Evolutionary conservation across 2,113 vertebrate genomes (phyloP), one percentile per base, ranked within the genome.

Genomic region (Lipophrys pholis): DNA sequence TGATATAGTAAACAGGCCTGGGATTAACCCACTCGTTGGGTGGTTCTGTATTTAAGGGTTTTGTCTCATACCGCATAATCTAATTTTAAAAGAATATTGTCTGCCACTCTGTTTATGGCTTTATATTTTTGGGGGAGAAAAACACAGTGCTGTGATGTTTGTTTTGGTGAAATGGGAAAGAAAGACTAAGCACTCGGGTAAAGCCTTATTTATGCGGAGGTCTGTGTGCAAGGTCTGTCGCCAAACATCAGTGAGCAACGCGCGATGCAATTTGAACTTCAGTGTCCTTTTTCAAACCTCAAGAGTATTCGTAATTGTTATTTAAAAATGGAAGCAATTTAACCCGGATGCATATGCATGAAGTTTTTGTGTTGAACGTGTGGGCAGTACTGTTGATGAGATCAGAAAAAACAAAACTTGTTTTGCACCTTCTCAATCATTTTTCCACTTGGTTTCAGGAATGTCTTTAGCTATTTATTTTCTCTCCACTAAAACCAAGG

Each of bases 401-500:
- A 48, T 15, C 21, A 3, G 5, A 55, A 54, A 30, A 30, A 49
- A 16, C 3, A 8, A 46, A 61, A 55, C 42, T 72, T 82, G 58
- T 80, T 81, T 75, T 55, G 61, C 50, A 35, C 62, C 45, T 72
- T 61, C 48, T 54, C 30, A 41, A 43, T 48, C 14, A 21, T 80
- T 85, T 78, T 75, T 67, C 45, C 70, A 69, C 49, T 65, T 40
- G 1, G 14, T 59, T 52, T 2, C 45, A 76, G 64, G 66, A 84
- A 80, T 80, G 56, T 56, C 50, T 50, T 76, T 17, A 40, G 7
- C 55, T 65, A 14, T 74, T 74, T 81, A 57, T 83, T 84, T 88
- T 87, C 61, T 42, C 56, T 80, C 49, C 72, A 59, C 80, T 78
- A 64, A 48, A 40, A 30, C 51, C 53, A 6, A 66, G 53, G 45